Conservation (phyloP, 2,113 vertebrate genomes). For the Chlorocebus sabaeus region DNA sequence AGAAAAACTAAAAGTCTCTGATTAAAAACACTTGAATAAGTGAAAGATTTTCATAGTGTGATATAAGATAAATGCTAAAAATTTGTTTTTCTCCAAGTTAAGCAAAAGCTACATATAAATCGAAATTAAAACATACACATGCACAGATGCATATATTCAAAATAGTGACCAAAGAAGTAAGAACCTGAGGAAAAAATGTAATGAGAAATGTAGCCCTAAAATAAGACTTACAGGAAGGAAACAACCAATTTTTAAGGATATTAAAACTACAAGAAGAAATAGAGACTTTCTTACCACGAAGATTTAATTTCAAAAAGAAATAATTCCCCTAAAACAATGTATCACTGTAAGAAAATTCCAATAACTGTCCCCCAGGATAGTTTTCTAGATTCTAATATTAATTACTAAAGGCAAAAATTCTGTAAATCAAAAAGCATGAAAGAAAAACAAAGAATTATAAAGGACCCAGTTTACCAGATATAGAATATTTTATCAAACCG, state of each 20-base stretch:
- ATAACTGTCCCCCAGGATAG: not conserved
- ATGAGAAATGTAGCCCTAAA: not conserved
- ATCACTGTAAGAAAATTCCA: not conserved
- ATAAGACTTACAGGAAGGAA: not conserved
- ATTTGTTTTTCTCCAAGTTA: not conserved
- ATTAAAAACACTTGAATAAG: not conserved
- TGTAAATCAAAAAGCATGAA: not conserved
- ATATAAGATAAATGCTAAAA: not conserved
- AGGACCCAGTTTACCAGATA: not conserved
- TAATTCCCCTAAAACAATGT: not conserved
- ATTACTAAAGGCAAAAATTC: not conserved
- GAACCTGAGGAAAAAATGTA: not conserved
- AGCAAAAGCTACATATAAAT: not conserved
- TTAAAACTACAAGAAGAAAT: not conserved
- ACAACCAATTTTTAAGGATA: not conserved
- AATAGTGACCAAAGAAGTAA: not conserved
- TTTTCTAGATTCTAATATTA: conserved; percentile 1
- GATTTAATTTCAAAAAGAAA: conserved; percentile 11
- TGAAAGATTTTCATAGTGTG: not conserved
- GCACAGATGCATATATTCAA: not conserved
- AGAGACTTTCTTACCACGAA: not conserved
- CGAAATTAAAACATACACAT: not conserved
- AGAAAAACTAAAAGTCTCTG: not conserved
- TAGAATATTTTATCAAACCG: not conserved
- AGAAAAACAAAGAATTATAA: not conserved